These are phyloP conservation scores for Argyresthia albistria DNA, from an alignment of 2,888 invertebrate species.

Conservation along the genomic window DNA sequence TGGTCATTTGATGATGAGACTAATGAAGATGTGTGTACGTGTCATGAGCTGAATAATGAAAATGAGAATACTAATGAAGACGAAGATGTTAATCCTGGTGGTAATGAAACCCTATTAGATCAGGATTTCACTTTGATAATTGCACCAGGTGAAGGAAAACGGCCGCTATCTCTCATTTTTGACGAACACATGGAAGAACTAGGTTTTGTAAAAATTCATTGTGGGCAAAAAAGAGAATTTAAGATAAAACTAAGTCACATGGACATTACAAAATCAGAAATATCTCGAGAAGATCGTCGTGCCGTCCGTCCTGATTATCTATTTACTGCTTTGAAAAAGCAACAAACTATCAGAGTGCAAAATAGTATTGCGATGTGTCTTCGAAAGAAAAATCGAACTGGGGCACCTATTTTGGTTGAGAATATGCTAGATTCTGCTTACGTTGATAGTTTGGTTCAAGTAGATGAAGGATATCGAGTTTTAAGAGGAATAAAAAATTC, in stretches of 20 bases:
- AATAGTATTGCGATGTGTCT: constrained; percentile 13
- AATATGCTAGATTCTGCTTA: constrained; percentile 11
- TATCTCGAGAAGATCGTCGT: constrained; percentile 12
- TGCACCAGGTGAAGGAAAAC: constrained; percentile 14
- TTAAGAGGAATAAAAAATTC: constrained; percentile 14
- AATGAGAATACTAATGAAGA: background rate
- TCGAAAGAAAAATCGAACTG: constrained; percentile 14
- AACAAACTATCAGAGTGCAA: constrained; percentile 6
- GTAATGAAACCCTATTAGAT: constrained; percentile 14
- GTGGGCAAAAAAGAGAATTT: constrained; percentile 12
- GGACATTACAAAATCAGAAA: constrained; percentile 14
- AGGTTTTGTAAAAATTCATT: constrained; percentile 12
- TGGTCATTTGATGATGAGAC: background rate
- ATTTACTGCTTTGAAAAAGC: constrained; percentile 12
- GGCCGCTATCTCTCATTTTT: constrained; percentile 13
- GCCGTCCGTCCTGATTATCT: constrained; percentile 15
- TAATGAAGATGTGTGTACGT: background rate
- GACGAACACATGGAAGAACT: constrained; percentile 13
- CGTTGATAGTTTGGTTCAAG: constrained; percentile 12
- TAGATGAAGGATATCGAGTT: constrained; percentile 12
- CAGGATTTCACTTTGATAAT: constrained; percentile 11
- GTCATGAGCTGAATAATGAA: background rate
- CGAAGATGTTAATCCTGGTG: constrained; percentile 11
- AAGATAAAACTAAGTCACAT: constrained; percentile 11
- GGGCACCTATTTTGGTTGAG: constrained; percentile 10